Conservation (phyloP, 2,113 vertebrate species). For the Lathamus discolor region DNA sequence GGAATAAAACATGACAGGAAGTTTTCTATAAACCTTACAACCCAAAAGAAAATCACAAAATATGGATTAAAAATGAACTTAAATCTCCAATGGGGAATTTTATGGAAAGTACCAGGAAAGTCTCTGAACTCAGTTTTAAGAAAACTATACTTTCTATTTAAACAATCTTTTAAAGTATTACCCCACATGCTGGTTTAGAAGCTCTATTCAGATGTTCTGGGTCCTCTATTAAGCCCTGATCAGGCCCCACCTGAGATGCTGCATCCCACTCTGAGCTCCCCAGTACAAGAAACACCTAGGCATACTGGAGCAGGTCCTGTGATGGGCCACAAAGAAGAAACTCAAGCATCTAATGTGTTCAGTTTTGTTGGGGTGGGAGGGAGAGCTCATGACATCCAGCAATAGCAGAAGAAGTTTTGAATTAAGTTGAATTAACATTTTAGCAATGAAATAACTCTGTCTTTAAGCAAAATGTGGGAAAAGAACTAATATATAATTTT, state of each 20-base stretch:
- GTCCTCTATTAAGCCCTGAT: neutral
- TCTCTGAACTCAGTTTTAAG: neutral
- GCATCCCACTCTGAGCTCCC: neutral
- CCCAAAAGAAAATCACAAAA: neutral
- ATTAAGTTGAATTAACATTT: neutral
- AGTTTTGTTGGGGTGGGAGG: neutral
- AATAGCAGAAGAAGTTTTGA: neutral
- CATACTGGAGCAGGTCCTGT: neutral
- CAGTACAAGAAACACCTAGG: neutral
- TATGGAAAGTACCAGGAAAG: neutral
- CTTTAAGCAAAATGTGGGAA: neutral
- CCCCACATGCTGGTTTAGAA: rapidly evolving
- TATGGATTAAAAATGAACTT: neutral
- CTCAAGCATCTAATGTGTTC: neutral
- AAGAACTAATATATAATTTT: neutral
- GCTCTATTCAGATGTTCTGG: neutral
- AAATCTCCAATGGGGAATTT: neutral
- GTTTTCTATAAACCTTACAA: neutral
- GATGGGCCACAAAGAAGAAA: neutral
- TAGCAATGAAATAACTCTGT: neutral
- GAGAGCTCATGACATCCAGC: neutral
- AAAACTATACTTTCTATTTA: neutral
- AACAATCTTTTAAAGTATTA: neutral
- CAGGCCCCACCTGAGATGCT: neutral
- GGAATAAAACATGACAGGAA: neutral